Evolutionary conservation across 2,888 invertebrate genomes (phyloP).

Genomic region (Galeruca laticollis): DNA sequence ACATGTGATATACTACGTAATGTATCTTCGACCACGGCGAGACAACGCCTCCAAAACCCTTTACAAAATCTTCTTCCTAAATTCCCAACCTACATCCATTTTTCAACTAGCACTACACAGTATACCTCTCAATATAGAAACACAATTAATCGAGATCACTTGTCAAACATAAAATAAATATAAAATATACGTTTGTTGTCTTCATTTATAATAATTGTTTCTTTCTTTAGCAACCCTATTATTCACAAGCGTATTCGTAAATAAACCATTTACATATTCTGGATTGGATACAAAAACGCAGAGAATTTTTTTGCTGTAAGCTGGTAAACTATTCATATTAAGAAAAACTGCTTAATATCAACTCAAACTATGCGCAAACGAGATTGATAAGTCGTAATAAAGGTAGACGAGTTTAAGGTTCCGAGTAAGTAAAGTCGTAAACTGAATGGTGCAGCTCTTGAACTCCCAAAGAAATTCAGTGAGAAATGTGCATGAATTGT

Average conservation of each 20-base stretch:
- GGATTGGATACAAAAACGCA: background rate
- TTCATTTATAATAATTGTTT: slow-evolving; percentile 55
- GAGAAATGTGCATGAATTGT: no score
- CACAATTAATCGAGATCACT: slow-evolving; percentile 66
- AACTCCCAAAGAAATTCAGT: no score
- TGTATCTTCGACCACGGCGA: slow-evolving; percentile 62
- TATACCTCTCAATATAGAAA: slow-evolving; percentile 63
- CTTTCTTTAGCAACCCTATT: slow-evolving; percentile 18
- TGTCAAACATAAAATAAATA: slow-evolving; percentile 65
- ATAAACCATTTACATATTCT: background rate
- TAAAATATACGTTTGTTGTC: slow-evolving; percentile 62
- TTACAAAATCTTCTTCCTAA: slow-evolving; percentile 44
- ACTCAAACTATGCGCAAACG: no score
- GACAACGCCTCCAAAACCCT: slow-evolving; percentile 39
- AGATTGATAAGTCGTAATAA: no score
- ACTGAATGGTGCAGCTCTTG: no score
- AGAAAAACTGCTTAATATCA: no score
- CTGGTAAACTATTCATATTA: no score
- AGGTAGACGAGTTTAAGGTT: no score
- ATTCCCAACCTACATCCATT: slow-evolving; percentile 51
- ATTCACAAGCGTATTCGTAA: background rate
- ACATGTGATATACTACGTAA: slow-evolving; percentile 63
- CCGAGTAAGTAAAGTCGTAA: no score
- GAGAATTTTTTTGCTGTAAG: no score
- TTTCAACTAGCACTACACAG: slow-evolving; percentile 64